phyloP scores from a whole-genome alignment of 2,113 vertebrate genomes.

The Ceyx melanurus region DNA sequence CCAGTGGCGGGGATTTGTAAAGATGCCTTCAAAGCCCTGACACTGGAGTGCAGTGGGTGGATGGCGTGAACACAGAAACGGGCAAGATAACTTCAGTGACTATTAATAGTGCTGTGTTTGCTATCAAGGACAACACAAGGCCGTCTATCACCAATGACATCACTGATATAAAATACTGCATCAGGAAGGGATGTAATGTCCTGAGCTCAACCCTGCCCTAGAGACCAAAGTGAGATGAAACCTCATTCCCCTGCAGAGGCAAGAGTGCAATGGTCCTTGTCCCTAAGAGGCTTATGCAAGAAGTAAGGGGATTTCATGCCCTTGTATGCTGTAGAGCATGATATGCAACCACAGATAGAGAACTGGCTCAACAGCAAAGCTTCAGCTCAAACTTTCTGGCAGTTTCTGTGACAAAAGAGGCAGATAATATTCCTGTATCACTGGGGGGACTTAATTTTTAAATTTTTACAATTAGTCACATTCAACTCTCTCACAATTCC shows the following conservation, averaged over 20 bases:
- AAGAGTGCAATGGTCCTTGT: background rate
- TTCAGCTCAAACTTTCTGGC: background rate
- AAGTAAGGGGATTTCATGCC: background rate
- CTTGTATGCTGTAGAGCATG: background rate
- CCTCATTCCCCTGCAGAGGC: background rate
- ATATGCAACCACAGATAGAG: accelerated
- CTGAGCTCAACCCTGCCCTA: background rate
- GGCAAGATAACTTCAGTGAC: background rate
- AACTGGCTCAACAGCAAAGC: background rate
- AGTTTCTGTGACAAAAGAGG: background rate
- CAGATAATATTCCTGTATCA: background rate
- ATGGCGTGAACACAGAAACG: accelerated
- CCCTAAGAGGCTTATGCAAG: background rate
- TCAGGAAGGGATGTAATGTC: background rate
- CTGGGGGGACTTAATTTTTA: background rate
- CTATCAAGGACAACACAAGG: constrained; percentile 23
- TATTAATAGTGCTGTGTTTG: background rate
- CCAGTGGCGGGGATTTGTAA: background rate
- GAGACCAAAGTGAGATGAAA: background rate
- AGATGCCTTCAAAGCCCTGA: background rate
- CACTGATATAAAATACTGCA: background rate
- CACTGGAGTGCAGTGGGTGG: background rate
- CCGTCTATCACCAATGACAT: background rate
- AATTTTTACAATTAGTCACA: background rate
- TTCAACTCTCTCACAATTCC: background rate